These are phyloP conservation scores for Ceratothoa steindachneri DNA, from an alignment of 2,888 invertebrate species.

Conservation along the genomic window DNA sequence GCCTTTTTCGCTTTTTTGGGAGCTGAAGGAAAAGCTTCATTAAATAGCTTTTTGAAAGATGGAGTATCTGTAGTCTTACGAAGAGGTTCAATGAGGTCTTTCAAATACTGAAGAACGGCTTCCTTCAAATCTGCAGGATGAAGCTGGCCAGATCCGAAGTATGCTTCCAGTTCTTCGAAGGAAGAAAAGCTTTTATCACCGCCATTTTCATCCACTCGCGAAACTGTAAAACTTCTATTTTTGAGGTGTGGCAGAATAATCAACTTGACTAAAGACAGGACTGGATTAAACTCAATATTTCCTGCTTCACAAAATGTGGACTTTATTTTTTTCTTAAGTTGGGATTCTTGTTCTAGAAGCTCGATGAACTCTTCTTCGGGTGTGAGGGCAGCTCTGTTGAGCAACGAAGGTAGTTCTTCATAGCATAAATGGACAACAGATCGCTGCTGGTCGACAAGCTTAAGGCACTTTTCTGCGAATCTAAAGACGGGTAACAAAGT, in stretches of 20 bases:
- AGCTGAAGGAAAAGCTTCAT: constrained; percentile 74
- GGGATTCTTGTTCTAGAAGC: constrained; percentile 79
- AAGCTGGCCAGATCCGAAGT: constrained; percentile 74
- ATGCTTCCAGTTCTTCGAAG: constrained; percentile 72
- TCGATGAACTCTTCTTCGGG: constrained; percentile 98
- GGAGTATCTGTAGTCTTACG: constrained; percentile 76
- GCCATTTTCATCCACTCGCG: constrained; percentile 69
- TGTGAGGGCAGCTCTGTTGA: constrained; percentile 30
- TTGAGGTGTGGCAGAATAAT: constrained; percentile 46
- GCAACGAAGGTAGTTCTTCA: constrained; percentile 26
- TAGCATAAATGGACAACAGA: constrained; percentile 23
- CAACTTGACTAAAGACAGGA: constrained; percentile 80
- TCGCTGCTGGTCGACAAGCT: constrained; percentile 64
- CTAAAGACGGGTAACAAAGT: constrained; percentile 99
- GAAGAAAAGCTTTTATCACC: constrained; percentile 68
- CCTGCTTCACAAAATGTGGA: constrained; percentile 93
- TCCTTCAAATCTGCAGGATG: constrained; percentile 93
- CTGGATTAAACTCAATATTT: constrained; percentile 82
- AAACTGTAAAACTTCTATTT: constrained; percentile 63
- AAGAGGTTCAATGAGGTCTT: constrained; percentile 80
- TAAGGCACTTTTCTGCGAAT: constrained; percentile 93
- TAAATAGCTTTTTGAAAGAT: constrained; percentile 70
- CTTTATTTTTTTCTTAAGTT: constrained; percentile 89
- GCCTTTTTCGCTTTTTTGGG: constrained; percentile 24
- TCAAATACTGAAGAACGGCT: constrained; percentile 78